These are phyloP conservation scores for Cladopsammia gracilis DNA, from an alignment of 64 coral and sea anemone species.

Conservation along the genomic window DNA sequence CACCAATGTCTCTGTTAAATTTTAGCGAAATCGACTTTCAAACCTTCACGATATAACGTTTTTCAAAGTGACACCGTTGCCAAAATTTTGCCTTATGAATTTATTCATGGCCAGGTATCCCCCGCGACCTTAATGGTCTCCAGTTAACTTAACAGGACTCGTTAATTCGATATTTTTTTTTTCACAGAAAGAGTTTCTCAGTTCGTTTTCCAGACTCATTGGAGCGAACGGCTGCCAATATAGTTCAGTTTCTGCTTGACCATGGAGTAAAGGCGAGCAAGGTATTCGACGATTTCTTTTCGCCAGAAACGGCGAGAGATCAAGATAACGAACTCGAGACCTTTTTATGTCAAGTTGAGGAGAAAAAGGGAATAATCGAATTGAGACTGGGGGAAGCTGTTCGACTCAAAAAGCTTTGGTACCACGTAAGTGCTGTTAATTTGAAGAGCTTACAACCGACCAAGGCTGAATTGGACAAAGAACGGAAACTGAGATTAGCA, in stretches of 20 bases:
- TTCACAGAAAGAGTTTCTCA: slow-evolving; percentile 59
- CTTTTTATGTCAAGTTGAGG: slow-evolving; percentile 17
- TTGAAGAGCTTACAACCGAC: neutral
- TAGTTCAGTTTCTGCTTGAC: slow-evolving; percentile 50
- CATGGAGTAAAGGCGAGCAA: slow-evolving; percentile 57
- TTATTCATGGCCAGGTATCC: too few species aligned
- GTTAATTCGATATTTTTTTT: neutral
- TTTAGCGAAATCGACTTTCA: too few species aligned
- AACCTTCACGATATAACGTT: too few species aligned
- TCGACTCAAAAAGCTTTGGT: neutral
- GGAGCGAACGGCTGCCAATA: slow-evolving; percentile 33
- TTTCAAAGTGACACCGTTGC: too few species aligned
- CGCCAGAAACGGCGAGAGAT: neutral
- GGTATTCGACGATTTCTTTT: neutral
- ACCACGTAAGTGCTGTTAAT: neutral
- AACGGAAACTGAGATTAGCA: neutral
- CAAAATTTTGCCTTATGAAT: too few species aligned
- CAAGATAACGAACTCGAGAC: slow-evolving; percentile 22
- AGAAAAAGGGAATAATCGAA: slow-evolving; percentile 23
- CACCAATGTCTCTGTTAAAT: too few species aligned
- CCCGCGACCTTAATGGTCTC: too few species aligned
- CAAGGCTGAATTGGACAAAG: neutral
- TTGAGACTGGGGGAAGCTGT: neutral
- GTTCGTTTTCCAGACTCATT: slow-evolving; percentile 49
- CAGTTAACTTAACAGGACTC: too few species aligned